A percentile compares a stretch with the other conserved stretches of the same genome.
These are phyloP conservation scores for Calyptomena viridis DNA, from an alignment of 2,113 vertebrate genomes.

Conservation along the genomic window DNA sequence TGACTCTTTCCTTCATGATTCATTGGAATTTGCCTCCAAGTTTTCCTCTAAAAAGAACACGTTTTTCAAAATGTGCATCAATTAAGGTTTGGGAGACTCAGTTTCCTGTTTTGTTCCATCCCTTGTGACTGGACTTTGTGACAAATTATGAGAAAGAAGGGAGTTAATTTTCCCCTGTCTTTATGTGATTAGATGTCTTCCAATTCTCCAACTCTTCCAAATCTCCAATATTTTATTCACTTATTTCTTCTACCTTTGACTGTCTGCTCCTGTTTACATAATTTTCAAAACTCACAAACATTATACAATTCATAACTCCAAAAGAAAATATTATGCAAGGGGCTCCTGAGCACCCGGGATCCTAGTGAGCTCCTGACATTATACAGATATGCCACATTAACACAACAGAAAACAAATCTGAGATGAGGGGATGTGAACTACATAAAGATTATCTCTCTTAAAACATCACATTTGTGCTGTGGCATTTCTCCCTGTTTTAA, in stretches of 20 bases:
- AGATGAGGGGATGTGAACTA: not conserved
- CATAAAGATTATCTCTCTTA: not conserved
- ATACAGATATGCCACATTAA: conserved; percentile 1
- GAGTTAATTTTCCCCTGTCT: not conserved
- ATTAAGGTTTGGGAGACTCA: not conserved
- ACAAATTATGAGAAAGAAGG: not conserved
- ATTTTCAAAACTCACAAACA: conserved; percentile 1
- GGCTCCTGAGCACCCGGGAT: not conserved
- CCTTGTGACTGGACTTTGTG: not conserved
- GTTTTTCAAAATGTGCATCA: not conserved
- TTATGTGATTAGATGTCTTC: not conserved
- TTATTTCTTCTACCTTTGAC: not conserved
- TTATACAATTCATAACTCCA: not conserved
- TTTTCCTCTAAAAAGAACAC: not conserved
- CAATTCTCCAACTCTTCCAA: not conserved
- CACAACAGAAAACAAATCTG: conserved; percentile 11
- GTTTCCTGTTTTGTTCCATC: not conserved
- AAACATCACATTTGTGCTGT: not conserved
- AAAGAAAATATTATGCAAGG: conserved; percentile 36
- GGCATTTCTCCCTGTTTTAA: not conserved
- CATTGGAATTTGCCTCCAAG: not conserved
- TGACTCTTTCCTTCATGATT: not conserved
- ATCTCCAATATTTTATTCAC: not conserved
- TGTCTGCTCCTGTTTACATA: not conserved
- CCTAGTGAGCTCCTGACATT: not conserved